Conservation (phyloP, 2,113 vertebrate genomes). For the Heptranchias perlo region DNA sequence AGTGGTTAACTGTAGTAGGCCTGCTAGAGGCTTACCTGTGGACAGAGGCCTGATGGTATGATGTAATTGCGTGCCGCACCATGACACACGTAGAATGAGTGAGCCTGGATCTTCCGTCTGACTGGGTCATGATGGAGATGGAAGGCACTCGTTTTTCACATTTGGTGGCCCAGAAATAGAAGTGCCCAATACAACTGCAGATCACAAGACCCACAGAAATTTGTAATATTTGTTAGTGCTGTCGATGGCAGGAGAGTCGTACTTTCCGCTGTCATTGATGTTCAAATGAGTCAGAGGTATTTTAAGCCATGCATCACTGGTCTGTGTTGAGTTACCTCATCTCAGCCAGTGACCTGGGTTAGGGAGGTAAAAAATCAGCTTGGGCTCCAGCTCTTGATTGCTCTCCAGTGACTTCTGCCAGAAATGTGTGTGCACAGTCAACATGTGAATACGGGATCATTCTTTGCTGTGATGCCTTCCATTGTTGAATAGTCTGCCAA, state of each 20-base stretch:
- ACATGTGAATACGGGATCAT: too few relatives aligned
- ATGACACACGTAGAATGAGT: neutral
- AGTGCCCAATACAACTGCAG: neutral
- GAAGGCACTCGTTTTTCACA: neutral
- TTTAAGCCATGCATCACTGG: neutral
- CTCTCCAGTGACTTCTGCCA: too few relatives aligned
- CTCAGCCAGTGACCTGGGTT: neutral
- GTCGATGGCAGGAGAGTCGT: neutral
- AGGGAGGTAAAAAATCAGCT: too few relatives aligned
- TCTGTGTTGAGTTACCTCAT: neutral
- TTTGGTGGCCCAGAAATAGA: too few relatives aligned
- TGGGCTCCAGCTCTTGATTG: too few relatives aligned
- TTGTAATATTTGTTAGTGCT: neutral
- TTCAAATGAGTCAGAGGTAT: neutral
- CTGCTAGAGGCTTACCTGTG: neutral
- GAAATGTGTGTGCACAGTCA: too few relatives aligned
- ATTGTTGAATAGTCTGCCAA: too few relatives aligned
- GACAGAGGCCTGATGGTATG: neutral
- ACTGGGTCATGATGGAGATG: neutral
- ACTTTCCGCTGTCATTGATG: neutral
- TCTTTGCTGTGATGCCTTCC: too few relatives aligned
- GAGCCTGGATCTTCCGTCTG: too few relatives aligned
- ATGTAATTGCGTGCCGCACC: neutral
- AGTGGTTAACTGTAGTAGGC: neutral
- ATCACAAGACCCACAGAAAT: neutral